phyloP scores from a whole-genome alignment of 2,797 vertebrate genomes.

The Carcharodon carcharias region DNA sequence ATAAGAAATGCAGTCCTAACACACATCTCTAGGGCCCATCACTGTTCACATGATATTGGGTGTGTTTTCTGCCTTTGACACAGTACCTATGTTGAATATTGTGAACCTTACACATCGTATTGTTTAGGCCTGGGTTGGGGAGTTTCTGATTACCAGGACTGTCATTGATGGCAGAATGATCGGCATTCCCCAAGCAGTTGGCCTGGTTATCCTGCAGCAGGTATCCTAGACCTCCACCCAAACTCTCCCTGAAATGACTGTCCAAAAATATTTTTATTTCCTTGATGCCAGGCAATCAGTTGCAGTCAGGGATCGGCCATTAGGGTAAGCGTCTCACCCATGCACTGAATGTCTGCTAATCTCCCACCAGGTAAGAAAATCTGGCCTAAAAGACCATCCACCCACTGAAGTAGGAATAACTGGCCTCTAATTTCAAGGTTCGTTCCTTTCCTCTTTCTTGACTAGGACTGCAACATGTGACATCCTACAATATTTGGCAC shows the following conservation, averaged over 20 bases:
- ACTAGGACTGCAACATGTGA: not conserved
- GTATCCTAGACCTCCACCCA: not conserved
- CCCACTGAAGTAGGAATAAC: not conserved
- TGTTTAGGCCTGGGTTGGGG: not conserved
- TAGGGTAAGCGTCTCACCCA: not conserved
- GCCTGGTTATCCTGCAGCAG: not conserved
- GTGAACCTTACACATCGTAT: not conserved
- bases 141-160: not conserved
- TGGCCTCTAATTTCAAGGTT: not conserved
- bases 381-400: not conserved
- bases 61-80: not conserved
- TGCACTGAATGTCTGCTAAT: not conserved
- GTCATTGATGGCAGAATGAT: not conserved
- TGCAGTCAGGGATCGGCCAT: not conserved
- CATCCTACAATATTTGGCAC: not conserved
- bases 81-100: not conserved
- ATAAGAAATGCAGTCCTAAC: not conserved
- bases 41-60: not conserved
- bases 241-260: not conserved
- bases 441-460: not conserved
- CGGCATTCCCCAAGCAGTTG: not conserved
- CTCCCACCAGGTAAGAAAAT: not conserved
- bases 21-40: not conserved
- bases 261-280: conserved; percentile 11
- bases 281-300: not conserved